Evolutionary conservation across 2,888 invertebrate genomes (phyloP).

Genomic region (Eutolmus rufibarbis): DNA sequence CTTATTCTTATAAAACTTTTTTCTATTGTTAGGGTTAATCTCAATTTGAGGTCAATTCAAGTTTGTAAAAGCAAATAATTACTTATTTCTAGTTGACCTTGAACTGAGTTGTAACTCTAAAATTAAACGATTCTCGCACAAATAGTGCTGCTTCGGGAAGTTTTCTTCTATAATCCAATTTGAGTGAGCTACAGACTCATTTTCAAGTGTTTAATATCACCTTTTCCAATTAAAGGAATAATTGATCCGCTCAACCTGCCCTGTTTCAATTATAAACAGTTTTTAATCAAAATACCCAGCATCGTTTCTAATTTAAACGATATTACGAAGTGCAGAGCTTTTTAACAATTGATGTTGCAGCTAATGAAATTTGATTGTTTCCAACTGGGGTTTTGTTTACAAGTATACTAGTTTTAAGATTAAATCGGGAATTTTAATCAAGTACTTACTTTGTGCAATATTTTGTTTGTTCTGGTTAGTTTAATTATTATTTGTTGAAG

Average conservation of each 20-base stretch:
- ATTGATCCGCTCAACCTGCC: background rate
- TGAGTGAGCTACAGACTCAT: background rate
- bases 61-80: too few species aligned
- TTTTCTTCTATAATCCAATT: background rate
- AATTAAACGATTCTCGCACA: background rate
- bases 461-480: too few species aligned
- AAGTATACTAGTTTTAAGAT: background rate
- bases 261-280: background rate
- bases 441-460: background rate
- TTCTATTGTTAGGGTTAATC: too few species aligned
- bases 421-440: background rate
- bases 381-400: background rate
- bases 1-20: too few species aligned
- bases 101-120: background rate
- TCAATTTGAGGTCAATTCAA: too few species aligned
- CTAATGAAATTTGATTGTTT: background rate
- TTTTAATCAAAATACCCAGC: background rate
- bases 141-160: too few species aligned
- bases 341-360: background rate
- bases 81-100: too few species aligned
- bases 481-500: too few species aligned
- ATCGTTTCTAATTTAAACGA: background rate
- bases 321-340: background rate
- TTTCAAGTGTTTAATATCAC: background rate
- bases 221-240: background rate